Base-by-base conservation (phyloP, 1,140 invertebrate genomes). In the Copidosoma floridanum region DNA sequence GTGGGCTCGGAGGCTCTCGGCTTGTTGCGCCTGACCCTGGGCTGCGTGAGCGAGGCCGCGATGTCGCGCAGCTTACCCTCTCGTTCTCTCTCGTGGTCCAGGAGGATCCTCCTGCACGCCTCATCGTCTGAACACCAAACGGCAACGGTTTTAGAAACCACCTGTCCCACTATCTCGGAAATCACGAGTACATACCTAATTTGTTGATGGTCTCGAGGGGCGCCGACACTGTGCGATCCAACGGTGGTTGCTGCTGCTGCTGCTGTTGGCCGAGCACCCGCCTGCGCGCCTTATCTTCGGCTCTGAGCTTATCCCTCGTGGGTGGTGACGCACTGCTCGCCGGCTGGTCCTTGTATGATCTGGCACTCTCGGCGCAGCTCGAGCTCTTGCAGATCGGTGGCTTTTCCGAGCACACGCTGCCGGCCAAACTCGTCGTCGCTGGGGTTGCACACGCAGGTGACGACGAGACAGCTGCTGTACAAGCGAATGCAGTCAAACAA, bases 51-150 rank as follows among this genome's bases (percentile, higher is more conserved):
- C 3, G 88, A 89, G 12, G 86, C 88, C 0, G 88, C 88, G 52
- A 90, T 89, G 72, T 90, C 88, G 51, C 88, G 83, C 58, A 90
- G 71, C 69, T 88, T 85, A 57, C 86, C 87, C 63, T 88, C 86
- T 55, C 87, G 75, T 66, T 84, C 83, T 41, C 77, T 85, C 65
- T 86, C 84, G 63, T 82, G 82, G 68, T 86, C 84, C 61, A 83
- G 54, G 7, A 82, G 56, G 48, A 82, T 77, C 58, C 79, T 75
- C 51, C 80, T 70, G 58, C 79, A 78, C 41, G 76, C 75, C 46
- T 80, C 75, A 40, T 80, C 73, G 48, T 77, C 73, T 76, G 60
- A n/a, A 69, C 65, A 67, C 52, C n/a, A n/a, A n/a, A n/a, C n/a
- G n/a, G n/a, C n/a, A n/a, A n/a, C n/a, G n/a, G n/a, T n/a, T n/a